phyloP scores from a whole-genome alignment of 2,888 invertebrate genomes.

The Subacronicta megacephala region DNA sequence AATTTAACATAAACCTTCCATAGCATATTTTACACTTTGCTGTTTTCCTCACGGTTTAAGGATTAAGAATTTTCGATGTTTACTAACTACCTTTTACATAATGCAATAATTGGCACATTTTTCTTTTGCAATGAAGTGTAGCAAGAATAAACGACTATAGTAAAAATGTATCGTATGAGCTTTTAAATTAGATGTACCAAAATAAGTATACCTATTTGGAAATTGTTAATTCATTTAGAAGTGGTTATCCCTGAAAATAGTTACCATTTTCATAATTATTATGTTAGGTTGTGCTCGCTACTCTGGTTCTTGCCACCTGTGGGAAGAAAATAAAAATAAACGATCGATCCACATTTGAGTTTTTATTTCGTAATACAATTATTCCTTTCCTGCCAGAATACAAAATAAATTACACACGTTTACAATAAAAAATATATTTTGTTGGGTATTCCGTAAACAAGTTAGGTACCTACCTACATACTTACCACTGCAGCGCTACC shows the following conservation, averaged over 20 bases:
- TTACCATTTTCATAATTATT: slow-evolving; percentile 85
- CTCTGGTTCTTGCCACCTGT: slow-evolving; percentile 87
- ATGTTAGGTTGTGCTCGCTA: slow-evolving; percentile 85
- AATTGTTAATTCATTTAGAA: slow-evolving; percentile 66
- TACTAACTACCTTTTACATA: slow-evolving; percentile 27
- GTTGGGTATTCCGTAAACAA: slow-evolving; percentile 40
- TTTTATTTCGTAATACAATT: slow-evolving; percentile 59
- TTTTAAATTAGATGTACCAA: slow-evolving; percentile 44
- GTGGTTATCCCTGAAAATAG: slow-evolving; percentile 87
- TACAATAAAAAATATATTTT: slow-evolving; percentile 2
- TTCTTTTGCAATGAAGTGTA: slow-evolving; percentile 42
- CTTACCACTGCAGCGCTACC: slow-evolving; percentile 40
- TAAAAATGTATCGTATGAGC: slow-evolving; percentile 34
- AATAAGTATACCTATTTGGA: slow-evolving; percentile 42
- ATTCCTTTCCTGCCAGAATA: slow-evolving; percentile 1
- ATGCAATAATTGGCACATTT: slow-evolving; percentile 48
- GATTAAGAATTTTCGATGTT: slow-evolving; percentile 41
- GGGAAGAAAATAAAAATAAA: slow-evolving; percentile 87
- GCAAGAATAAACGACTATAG: slow-evolving; percentile 31
- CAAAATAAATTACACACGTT: background rate
- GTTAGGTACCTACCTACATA: too few relatives aligned
- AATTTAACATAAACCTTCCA: slow-evolving; percentile 22
- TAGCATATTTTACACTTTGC: slow-evolving; percentile 22
- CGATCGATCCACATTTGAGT: slow-evolving; percentile 78
- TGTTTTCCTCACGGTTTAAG: slow-evolving; percentile 38